These are phyloP conservation scores for Thamnaconus septentrionalis DNA, from an alignment of 2,113 vertebrate genomes.

Conservation along the genomic window DNA sequence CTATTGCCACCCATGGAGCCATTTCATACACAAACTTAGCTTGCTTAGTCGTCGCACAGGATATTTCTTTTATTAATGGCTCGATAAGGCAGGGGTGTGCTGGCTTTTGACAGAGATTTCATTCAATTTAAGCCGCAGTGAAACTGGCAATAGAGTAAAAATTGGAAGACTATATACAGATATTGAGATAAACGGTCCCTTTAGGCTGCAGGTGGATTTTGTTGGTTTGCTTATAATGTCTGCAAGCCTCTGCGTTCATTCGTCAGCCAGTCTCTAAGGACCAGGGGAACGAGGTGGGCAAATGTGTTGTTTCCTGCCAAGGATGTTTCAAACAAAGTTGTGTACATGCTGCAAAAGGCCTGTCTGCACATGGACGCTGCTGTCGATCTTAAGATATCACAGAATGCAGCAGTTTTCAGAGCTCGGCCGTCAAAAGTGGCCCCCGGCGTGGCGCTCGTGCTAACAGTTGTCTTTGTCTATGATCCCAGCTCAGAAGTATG, in stretches of 20 bases:
- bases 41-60: not conserved
- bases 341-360: not conserved
- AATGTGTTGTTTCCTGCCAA: slow-evolving; percentile 18
- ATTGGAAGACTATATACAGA: not conserved
- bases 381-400: not conserved
- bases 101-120: not conserved
- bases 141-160: not conserved
- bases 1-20: no score
- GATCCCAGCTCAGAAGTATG: no score
- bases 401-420: no score
- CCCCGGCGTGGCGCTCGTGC: no score
- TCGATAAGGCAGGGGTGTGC: not conserved
- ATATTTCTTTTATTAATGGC: not conserved
- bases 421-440: no score
- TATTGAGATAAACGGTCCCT: not conserved
- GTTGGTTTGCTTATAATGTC: slow-evolving; percentile 5
- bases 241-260: slow-evolving; percentile 14
- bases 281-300: slow-evolving; percentile 10
- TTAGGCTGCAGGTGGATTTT: not conserved
- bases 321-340: slow-evolving; percentile 11
- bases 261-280: not conserved
- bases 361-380: not conserved
- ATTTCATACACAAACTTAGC: not conserved
- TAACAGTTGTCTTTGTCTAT: no score
- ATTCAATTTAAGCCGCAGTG: not conserved